These are phyloP conservation scores for Notolepis coatsorum DNA, from an alignment of 2,797 vertebrate genomes.

Conservation along the genomic window DNA sequence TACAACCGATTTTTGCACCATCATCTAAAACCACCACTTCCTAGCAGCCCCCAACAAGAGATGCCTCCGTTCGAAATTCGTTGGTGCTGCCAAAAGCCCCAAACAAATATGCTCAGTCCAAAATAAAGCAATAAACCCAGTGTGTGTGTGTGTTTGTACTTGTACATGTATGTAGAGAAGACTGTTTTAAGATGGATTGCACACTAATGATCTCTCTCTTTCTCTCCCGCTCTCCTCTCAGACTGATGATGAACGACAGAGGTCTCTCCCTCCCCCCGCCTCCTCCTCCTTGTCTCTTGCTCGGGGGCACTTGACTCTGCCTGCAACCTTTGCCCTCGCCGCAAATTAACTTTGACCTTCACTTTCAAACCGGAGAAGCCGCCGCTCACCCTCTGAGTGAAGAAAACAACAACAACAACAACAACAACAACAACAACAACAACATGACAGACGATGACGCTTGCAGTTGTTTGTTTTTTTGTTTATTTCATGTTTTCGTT, in stretches of 20 bases:
- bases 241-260: constrained; percentile 51
- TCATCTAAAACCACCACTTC: too few relatives aligned
- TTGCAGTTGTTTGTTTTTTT: constrained; percentile 46
- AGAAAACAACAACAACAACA: constrained; percentile 38
- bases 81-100: too few relatives aligned
- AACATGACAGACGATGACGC: constrained; percentile 40
- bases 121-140: too few relatives aligned
- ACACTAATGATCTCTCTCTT: not conserved
- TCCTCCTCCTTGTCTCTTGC: constrained; percentile 48
- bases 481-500: constrained; percentile 36
- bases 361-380: constrained; percentile 35
- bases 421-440: constrained; percentile 18
- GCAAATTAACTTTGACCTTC: constrained; percentile 55
- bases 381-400: constrained; percentile 37
- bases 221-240: constrained; percentile 26
- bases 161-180: too few relatives aligned
- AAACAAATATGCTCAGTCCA: too few relatives aligned
- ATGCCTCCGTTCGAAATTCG: too few relatives aligned
- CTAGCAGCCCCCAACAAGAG: too few relatives aligned
- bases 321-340: constrained; percentile 41
- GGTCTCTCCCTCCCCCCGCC: not conserved
- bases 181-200: not conserved
- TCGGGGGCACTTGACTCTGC: constrained; percentile 46
- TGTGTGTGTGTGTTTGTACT: too few relatives aligned
- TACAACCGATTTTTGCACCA: not conserved